phyloP scores from a whole-genome alignment of 2,888 invertebrate species.

The Acholoe squamosa region DNA sequence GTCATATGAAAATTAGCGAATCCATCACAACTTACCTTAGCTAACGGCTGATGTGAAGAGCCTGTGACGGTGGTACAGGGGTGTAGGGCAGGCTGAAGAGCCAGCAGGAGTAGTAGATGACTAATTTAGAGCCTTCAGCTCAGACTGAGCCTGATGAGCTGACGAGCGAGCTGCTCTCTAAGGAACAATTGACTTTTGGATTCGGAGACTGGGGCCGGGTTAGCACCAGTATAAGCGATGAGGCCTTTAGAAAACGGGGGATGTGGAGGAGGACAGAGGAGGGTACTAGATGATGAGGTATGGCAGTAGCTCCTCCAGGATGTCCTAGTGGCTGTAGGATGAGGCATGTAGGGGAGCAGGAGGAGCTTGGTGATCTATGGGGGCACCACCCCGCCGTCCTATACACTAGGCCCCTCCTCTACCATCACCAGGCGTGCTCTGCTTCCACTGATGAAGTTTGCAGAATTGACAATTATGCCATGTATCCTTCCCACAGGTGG shows the following conservation, averaged over 20 bases:
- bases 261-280: neutral
- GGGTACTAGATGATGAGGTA: neutral
- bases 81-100: neutral
- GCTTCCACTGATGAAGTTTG: neutral
- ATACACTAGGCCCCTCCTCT: neutral
- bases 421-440: neutral
- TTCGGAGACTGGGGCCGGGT: slow-evolving; percentile 9
- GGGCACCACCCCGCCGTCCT: neutral
- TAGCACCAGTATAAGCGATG: slow-evolving; percentile 33
- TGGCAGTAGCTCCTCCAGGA: slow-evolving; percentile 12
- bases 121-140: slow-evolving; percentile 6
- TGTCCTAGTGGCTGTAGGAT: neutral
- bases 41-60: neutral
- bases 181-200: slow-evolving; percentile 41
- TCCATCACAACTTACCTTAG: slow-evolving; percentile 20
- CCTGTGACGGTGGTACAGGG: neutral
- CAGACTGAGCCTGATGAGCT: slow-evolving; percentile 14
- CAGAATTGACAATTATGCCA: neutral
- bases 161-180: slow-evolving; percentile 14
- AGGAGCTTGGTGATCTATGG: neutral
- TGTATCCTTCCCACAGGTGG: neutral
- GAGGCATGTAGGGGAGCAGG: neutral
- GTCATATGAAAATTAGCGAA: slow-evolving; percentile 41
- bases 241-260: slow-evolving; percentile 29
- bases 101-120: neutral